These are phyloP conservation scores for Drosophila setifemur DNA, from an alignment of 1,140 invertebrate species.

Conservation along the genomic window DNA sequence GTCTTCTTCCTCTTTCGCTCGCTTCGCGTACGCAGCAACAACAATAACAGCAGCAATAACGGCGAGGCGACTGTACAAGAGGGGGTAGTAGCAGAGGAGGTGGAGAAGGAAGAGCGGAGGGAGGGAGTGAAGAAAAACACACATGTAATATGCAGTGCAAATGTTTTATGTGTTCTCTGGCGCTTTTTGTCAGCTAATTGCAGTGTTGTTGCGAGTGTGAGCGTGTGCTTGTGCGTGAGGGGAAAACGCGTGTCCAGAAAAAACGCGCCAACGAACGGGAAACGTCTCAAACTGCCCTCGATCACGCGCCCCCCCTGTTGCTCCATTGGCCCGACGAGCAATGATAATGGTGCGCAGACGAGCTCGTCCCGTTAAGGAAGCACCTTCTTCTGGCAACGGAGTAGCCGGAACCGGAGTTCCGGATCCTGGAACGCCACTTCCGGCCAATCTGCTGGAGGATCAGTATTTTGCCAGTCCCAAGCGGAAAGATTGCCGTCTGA, in stretches of 20 bases:
- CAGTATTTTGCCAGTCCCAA: conserved; percentile 82
- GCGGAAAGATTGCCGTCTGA: conserved; percentile 81
- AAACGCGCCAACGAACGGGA: conserved; percentile 45
- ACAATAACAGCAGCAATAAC: conserved; percentile 50
- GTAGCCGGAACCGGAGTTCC: conserved; percentile 5
- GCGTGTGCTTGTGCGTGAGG: conserved; percentile 12
- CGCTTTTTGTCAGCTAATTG: conserved; percentile 56
- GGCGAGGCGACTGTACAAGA: conserved; percentile 66
- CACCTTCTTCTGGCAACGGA: conserved; percentile 16
- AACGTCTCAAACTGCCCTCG: conserved; percentile 6
- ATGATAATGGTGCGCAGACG: conserved; percentile 76
- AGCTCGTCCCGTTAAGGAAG: conserved; percentile 60
- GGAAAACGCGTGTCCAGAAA: conserved; percentile 39
- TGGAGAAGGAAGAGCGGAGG: conserved; percentile 7
- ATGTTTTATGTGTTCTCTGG: conserved; percentile 31
- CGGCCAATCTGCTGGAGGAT: conserved; percentile 65
- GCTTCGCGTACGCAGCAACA: conserved; percentile 39
- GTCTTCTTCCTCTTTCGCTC: conserved; percentile 57
- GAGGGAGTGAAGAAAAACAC: conserved; percentile 20
- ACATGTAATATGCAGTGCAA: conserved; percentile 34
- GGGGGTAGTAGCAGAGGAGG: conserved; percentile 16
- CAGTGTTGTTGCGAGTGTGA: conserved; percentile 52
- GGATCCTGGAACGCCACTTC: conserved; percentile 24
- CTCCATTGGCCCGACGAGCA: neutral
- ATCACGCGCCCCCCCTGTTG: conserved; percentile 44